Conservation (phyloP, 2,797 vertebrate genomes). For the Florisuga fusca region DNA sequence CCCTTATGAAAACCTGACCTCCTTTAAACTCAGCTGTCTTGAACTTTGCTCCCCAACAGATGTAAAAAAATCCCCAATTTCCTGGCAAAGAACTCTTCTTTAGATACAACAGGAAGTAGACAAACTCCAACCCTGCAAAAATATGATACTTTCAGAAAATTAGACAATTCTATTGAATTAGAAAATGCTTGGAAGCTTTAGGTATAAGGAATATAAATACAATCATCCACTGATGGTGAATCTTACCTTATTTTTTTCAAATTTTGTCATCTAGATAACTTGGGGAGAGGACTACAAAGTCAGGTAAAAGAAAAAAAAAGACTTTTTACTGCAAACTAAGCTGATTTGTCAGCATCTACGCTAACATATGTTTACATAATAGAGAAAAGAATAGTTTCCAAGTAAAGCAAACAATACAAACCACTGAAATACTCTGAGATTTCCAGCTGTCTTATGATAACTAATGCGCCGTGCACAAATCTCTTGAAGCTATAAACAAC, state of each 20-base stretch:
- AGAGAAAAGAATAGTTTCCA: background rate
- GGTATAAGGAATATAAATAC: background rate
- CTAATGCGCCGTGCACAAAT: background rate
- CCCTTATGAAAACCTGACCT: background rate
- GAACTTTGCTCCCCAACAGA: background rate
- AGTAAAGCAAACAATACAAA: background rate
- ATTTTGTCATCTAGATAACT: background rate
- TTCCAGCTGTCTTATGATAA: constrained; percentile 2
- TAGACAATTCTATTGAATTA: background rate
- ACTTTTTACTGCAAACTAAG: background rate
- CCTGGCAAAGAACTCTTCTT: background rate
- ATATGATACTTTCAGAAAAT: background rate
- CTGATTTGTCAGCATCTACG: background rate
- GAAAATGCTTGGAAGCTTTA: background rate
- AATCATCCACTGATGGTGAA: background rate
- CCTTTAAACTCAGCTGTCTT: background rate
- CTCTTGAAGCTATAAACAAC: background rate
- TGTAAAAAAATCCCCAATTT: background rate
- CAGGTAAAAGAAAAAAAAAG: background rate
- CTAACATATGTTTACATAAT: background rate
- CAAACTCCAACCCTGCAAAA: background rate
- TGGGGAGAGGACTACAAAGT: background rate
- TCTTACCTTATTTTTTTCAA: background rate
- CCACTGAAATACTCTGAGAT: background rate
- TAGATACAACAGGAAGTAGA: background rate